Percentiles rank a stretch among this genome's conserved stretches.
These are phyloP conservation scores for Drosophila quinaria DNA, from an alignment of 2,888 invertebrate genomes.

Conservation along the genomic window DNA sequence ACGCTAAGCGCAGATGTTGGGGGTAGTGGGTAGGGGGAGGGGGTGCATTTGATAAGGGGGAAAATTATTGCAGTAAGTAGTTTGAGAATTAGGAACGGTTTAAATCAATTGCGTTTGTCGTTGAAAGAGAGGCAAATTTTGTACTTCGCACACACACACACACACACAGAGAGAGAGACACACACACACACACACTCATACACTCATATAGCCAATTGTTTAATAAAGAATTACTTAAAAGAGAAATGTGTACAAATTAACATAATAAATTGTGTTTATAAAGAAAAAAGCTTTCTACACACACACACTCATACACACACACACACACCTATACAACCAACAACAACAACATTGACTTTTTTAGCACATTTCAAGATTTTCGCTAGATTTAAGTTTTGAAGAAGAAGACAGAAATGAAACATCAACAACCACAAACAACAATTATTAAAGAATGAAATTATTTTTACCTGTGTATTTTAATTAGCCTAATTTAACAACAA, in stretches of 20 bases:
- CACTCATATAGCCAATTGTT: conserved; percentile 78
- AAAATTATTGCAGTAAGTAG: conserved; percentile 51
- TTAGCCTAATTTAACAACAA: conserved; percentile 73
- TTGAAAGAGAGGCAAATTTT: conserved; percentile 55
- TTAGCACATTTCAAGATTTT: conserved; percentile 64
- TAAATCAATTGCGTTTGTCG: conserved; percentile 38
- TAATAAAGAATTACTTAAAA: conserved; percentile 74
- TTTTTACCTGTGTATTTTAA: conserved; percentile 82
- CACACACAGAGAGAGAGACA: conserved; percentile 6
- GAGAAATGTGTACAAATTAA: conserved; percentile 79
- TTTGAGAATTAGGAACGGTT: conserved; percentile 62
- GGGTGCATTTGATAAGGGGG: conserved; percentile 34
- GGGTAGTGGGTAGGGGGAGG: not conserved
- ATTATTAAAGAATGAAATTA: conserved; percentile 80
- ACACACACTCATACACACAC: conserved; percentile 37
- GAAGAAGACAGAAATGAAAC: conserved; percentile 8
- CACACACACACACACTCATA: conserved; percentile 27
- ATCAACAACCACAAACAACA: conserved; percentile 31
- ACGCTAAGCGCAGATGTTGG: conserved; percentile 75
- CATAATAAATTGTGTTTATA: conserved; percentile 59
- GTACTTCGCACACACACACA: conserved; percentile 50
- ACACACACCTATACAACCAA: conserved; percentile 29
- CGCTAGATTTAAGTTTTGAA: conserved; percentile 70
- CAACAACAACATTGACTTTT: conserved; percentile 52
- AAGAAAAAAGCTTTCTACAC: conserved; percentile 66